These are phyloP conservation scores for Calameuta pallipes DNA, from an alignment of 2,888 invertebrate genomes.

Conservation along the genomic window DNA sequence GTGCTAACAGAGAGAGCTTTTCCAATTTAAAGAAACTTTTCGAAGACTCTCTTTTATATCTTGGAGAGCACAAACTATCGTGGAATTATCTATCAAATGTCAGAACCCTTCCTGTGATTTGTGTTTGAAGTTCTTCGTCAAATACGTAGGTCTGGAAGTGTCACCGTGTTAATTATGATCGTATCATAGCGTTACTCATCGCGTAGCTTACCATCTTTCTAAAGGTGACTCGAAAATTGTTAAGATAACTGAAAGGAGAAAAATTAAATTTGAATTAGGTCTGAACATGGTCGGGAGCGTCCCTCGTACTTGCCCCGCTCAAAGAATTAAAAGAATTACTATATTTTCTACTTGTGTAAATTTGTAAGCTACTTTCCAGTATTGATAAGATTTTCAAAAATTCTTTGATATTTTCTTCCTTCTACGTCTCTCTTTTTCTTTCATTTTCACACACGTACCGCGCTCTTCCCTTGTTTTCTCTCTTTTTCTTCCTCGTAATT, in stretches of 20 bases:
- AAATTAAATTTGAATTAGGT: constrained; percentile 12
- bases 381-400: constrained; percentile 52
- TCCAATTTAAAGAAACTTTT: no score
- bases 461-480: constrained; percentile 10
- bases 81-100: not conserved
- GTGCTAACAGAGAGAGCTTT: no score
- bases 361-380: constrained; percentile 55
- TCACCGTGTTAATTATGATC: not conserved
- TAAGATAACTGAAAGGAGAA: not conserved
- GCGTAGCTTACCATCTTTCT: not conserved
- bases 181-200: not conserved
- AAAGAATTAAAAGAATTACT: constrained; percentile 46
- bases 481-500: constrained; percentile 19
- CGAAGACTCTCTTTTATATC: not conserved
- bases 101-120: not conserved
- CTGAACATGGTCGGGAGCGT: constrained; percentile 45
- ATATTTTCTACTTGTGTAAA: constrained; percentile 57
- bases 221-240: not conserved
- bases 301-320: constrained; percentile 49
- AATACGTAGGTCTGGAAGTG: not conserved
- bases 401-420: constrained; percentile 27
- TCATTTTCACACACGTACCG: not conserved
- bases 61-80: not conserved
- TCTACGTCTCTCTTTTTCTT: not conserved
- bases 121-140: not conserved